Base-by-base conservation (phyloP, 2,113 vertebrate genomes). In the Castor canadensis region DNA sequence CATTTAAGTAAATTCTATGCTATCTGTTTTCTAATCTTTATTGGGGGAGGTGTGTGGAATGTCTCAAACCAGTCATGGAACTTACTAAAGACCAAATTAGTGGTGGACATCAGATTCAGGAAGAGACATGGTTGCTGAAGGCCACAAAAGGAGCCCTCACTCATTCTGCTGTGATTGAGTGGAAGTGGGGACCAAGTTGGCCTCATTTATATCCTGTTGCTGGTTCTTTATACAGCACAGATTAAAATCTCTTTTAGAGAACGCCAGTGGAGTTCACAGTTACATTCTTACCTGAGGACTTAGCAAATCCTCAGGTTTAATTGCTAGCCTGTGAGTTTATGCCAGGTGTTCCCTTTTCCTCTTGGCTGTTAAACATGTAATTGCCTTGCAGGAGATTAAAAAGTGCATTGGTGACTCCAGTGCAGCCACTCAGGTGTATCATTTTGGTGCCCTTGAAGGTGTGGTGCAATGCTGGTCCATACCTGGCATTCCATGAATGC, bases 1-100 rank as follows among this genome's bases (percentile, higher is more conserved):
- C n/a, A 75, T 77, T 95, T 87, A 45, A 6, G 2, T 89, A 67
- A 97, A 77, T 84, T 94, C 76, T 95, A n/a, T n/a, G 12, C n/a
- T 87, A 0, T 81, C 32, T 71, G 26, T 85, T 93, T 91, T 83
- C 64, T 75, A 35, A 16, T 84, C 30, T 87, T 83, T 54, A 81
- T 71, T 0, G 24, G 12, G 30, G 32, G 64, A 75, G 7, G 4
- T 67, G 16, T 82, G 22, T 45, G 43, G 24, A 28, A 28, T 38
- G 4, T 58, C n/a, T n/a, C n/a, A 13, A 32, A 81, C 40, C 12
- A 19, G 3, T 87, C 19, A 4, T 20, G 35, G 64, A 76, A 58
- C 22, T 40, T 58, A 43, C 0, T 30, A 19, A 45, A 77, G 45
- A 40, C 30, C 11, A 20, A 3, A 3, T 56, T 45, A 43, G 69